phyloP scores from a whole-genome alignment of 2,888 invertebrate species.

The Idaea aversata region DNA sequence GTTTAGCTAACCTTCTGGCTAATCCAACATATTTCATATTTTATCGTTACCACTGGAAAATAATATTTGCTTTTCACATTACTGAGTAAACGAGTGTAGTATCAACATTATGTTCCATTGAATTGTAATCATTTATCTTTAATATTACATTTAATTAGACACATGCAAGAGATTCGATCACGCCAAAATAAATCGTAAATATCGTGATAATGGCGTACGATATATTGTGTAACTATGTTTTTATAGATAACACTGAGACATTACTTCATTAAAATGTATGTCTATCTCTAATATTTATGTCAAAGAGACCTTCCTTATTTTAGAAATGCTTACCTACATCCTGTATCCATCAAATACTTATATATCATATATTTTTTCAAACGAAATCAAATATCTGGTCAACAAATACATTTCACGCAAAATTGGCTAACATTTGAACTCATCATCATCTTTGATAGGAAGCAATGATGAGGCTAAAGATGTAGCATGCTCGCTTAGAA shows the following conservation, averaged over 20 bases:
- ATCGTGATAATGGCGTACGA: constrained; percentile 35
- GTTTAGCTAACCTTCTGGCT: no score
- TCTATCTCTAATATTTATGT: constrained; percentile 18
- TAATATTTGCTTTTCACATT: not conserved
- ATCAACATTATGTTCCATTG: not conserved
- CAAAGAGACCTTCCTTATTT: not conserved
- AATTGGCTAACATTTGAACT: no score
- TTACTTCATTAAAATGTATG: not conserved
- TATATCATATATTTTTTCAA: no score
- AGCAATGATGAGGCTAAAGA: no score
- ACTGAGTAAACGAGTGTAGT: not conserved
- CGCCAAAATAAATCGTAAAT: constrained; percentile 34
- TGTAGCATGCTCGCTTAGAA: no score
- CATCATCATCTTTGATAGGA: no score
- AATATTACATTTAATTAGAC: not conserved
- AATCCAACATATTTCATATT: no score
- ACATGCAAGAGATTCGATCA: constrained; percentile 30
- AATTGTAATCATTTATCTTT: not conserved
- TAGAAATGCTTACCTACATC: not conserved
- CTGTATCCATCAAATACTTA: no score
- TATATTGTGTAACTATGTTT: not conserved
- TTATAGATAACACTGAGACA: constrained; percentile 3
- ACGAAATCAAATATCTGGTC: no score
- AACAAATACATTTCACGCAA: no score
- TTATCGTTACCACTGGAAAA: no score